Evolutionary conservation across 2,113 vertebrate genomes (phyloP), one percentile per base, ranked within the genome.

Genomic region (Syngnathus scovelli): DNA sequence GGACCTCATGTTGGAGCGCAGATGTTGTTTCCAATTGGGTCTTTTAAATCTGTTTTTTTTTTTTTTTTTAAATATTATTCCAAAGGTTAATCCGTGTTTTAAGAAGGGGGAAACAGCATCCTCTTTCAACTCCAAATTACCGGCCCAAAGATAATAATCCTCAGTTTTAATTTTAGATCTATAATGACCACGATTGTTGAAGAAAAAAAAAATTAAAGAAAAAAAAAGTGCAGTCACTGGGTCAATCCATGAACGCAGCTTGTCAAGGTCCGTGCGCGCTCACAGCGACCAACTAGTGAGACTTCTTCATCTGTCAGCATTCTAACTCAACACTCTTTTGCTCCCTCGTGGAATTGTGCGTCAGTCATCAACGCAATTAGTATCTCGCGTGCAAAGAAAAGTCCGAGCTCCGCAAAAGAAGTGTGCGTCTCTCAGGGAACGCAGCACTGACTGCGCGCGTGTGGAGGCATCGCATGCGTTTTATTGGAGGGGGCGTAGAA

Each of bases 231-330:
- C 75, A 81, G 70, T 74, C 77, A 81, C 15, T 72, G 74, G 82
- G 58, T 84, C 76, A 78, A 87, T 88, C 88, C 87, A 79, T 78
- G 75, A 70, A 73, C 79, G 76, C 76, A 70, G 82, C 67, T 80
- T 78, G 46, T 83, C 71, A 62, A 74, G 81, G 71, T 86, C 85
- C 86, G 76, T 75, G 62, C 82, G 76, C 61, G 79, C 71, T 85
- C 80, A 87, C 78, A 21, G 71, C 81, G 80, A 80, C 75, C 81
- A 84, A 89, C 83, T 86, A 81, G 71, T 66, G 70, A 80, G 83
- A 88, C 78, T 85, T 82, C 84, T 84, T 81, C 84, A 70, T 84
- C 83, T 81, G 73, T 88, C 86, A 70, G 87, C 87, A 86, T 62
- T 62, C 41, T 44, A 27, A 41, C 9, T 10, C 21, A 18, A 62